Percentiles rank a stretch among this genome's conserved stretches.
Evolutionary conservation across 37 sponge, comb jelly and placozoan genomes (phyloP).

Genomic region (Axinella damicornis): DNA sequence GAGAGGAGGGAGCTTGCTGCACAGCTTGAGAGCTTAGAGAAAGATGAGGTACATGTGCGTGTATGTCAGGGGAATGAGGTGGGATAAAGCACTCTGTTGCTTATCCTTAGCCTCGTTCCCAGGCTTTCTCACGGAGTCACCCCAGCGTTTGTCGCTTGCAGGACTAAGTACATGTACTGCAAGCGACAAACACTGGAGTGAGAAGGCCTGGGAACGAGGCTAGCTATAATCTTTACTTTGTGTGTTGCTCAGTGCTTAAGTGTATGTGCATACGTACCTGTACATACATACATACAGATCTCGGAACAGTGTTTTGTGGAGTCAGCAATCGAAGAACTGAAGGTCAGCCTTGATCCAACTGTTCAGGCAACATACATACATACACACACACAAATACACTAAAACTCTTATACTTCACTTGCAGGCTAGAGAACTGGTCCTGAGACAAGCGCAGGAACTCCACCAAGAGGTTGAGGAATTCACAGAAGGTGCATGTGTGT

Average conservation of each 20-base stretch:
- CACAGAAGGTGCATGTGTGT: too few relatives aligned
- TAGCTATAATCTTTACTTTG: too few relatives aligned
- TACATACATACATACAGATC: constrained; percentile 2
- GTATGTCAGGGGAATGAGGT: too few relatives aligned
- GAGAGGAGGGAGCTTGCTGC: constrained; percentile 51
- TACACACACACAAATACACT: background rate
- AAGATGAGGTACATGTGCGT: constrained; percentile 35
- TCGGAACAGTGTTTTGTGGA: constrained; percentile 77
- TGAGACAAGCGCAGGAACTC: constrained; percentile 2
- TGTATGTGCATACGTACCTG: too few relatives aligned
- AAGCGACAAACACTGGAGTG: too few relatives aligned
- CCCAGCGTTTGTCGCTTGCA: too few relatives aligned
- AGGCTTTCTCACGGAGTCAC: too few relatives aligned
- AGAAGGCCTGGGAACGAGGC: too few relatives aligned
- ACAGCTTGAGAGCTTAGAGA: constrained; percentile 36
- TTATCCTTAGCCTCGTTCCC: too few relatives aligned
- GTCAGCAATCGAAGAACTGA: constrained; percentile 59
- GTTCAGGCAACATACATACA: background rate
- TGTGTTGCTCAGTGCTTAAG: too few relatives aligned
- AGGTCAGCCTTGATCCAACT: constrained; percentile 32
- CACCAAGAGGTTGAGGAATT: constrained; percentile 2
- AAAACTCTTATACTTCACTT: background rate
- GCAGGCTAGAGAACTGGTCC: constrained; percentile 9
- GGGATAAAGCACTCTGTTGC: too few relatives aligned
- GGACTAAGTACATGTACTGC: too few relatives aligned